These are phyloP conservation scores for Conger conger DNA, from an alignment of 2,113 vertebrate genomes.

Conservation along the genomic window DNA sequence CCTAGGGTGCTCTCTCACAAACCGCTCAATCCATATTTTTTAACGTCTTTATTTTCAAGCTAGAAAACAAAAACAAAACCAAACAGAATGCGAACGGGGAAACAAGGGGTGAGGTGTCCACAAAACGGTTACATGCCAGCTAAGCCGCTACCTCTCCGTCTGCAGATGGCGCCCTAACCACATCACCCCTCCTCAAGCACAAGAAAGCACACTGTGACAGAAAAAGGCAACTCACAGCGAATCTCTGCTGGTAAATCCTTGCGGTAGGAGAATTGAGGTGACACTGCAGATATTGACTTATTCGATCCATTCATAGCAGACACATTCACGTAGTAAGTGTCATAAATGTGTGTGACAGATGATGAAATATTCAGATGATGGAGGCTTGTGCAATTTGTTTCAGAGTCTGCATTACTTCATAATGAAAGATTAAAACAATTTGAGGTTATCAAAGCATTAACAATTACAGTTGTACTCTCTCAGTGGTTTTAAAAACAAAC, in stretches of 20 bases:
- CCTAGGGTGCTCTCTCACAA: too few species aligned
- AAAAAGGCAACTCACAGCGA: conserved; percentile 34
- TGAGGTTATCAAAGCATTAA: background rate
- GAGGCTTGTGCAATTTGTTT: background rate
- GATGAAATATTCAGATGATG: conserved; percentile 42
- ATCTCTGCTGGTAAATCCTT: accelerated
- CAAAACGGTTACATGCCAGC: too few species aligned
- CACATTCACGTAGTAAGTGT: background rate
- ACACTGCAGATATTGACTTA: accelerated
- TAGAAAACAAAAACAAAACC: too few species aligned
- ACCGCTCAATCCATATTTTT: too few species aligned
- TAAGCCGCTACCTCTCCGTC: too few species aligned
- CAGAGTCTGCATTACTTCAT: background rate
- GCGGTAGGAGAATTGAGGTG: conserved; percentile 34
- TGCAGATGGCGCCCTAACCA: too few species aligned
- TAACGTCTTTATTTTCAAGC: too few species aligned
- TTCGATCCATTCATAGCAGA: conserved; percentile 23
- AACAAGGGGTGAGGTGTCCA: too few species aligned
- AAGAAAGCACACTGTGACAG: too few species aligned
- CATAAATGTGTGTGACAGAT: background rate
- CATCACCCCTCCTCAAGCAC: too few species aligned
- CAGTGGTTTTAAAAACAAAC: too few species aligned
- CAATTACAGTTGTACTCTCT: background rate
- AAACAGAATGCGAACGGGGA: too few species aligned
- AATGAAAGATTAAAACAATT: background rate